A percentile compares a stretch with the other conserved stretches of the same genome.
phyloP scores from a whole-genome alignment of 2,797 vertebrate genomes.

The Pelochelys cantorii region DNA sequence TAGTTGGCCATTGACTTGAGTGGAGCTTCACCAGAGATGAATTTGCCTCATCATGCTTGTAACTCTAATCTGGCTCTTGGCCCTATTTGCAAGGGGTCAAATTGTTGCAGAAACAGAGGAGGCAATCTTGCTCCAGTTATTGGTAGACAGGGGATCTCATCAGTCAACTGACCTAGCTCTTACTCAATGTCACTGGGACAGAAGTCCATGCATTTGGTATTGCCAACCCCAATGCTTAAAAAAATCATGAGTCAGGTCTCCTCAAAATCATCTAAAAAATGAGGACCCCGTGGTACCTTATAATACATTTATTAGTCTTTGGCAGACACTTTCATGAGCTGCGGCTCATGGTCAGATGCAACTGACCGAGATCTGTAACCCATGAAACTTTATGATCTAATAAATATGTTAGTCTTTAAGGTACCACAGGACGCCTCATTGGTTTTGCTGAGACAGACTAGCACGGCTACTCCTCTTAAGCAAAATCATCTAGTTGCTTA shows the following conservation, averaged over 20 bases:
- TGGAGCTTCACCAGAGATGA: background rate
- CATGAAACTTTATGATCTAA: no score
- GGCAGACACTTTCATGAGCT: no score
- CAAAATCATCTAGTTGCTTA: background rate
- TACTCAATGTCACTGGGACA: accelerated
- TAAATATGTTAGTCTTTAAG: no score
- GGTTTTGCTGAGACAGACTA: no score
- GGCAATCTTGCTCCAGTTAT: background rate
- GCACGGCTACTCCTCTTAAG: no score
- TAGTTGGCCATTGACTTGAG: background rate
- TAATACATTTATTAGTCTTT: no score
- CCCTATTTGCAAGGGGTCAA: background rate
- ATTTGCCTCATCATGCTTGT: accelerated
- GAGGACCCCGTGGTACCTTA: no score
- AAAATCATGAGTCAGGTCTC: background rate
- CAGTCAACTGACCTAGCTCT: accelerated
- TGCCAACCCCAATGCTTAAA: accelerated
- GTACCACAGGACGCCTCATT: no score
- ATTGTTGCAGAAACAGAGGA: accelerated
- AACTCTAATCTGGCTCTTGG: background rate
- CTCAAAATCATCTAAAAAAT: background rate
- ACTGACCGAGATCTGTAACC: no score
- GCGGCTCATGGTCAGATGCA: no score
- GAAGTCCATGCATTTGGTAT: background rate
- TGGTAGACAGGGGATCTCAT: background rate